Evolutionary conservation across 2,888 invertebrate genomes (phyloP), one percentile per base, ranked within the genome.

Genomic region (Diarsia mendica): DNA sequence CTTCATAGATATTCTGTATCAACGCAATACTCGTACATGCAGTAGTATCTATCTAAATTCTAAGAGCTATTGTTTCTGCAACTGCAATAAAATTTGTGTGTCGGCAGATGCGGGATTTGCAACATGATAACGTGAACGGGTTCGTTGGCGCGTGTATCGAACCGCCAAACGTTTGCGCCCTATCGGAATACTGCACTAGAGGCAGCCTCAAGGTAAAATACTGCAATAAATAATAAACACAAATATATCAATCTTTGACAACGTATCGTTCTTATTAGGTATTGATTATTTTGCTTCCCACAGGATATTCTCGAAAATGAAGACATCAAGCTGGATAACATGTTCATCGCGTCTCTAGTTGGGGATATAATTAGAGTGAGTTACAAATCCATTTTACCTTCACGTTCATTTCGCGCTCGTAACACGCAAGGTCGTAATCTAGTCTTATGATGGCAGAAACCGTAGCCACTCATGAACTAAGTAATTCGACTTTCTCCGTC

Each of bases 271-370:
- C 49, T 39, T 33, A 8, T 18, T n/a, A n/a, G n/a, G n/a, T n/a
- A 33, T 53, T 46, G 10, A 49, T 58, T 64, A 9, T 13, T 33
- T 63, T 33, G 15, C 20, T 20, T 81, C 61, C 90, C 91, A 66
- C 96, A 98, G 98, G 98, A 99, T 93, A 98, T 99, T 88, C 96
- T 99, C 77, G 98, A 99, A 92, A 99, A 99, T 93, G 98, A 99
- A 91, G 99, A 99, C 93, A 98, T 99, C 85, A 99, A 99, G 95
- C 96, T 99, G 90, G 99, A 99, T 94, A 98, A 98, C 91, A 99
- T 99, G 98, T 99, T 99, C 94, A 98, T 99, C 85, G 99, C 99
- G 46, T 99, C 99, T 11, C 97, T 99, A 84, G 98, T 99, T 20
- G 99, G 98, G 73, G 99, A 99, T 94, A 98, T 99, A 85, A 98